Evolutionary conservation across 2,888 invertebrate genomes (phyloP), one percentile per base, ranked within the genome.

Genomic region (Phymatocera aterrima): DNA sequence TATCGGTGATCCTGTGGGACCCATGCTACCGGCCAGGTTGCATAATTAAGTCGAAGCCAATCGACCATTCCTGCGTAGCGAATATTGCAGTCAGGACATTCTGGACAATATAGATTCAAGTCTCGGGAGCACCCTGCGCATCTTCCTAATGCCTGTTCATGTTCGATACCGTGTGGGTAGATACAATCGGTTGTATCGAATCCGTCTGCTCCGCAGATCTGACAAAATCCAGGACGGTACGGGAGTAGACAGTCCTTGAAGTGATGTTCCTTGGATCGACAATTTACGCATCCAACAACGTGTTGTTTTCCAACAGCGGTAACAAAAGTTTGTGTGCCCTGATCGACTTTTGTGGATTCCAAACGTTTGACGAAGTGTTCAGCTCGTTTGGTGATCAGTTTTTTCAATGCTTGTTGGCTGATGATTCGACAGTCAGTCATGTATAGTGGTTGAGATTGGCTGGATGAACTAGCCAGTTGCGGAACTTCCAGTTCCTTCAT

Each of bases 161-260:
- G 77, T 6, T 80, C 80, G 1, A 80, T 31, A 8, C 79, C 78
- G 21, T 78, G 80, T 0, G 80, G 80, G 21, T 78, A 80, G 0
- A 78, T 78, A 10, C 79, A 80, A 5, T 80, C 80, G 0, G 10
- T 48, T 0, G 34, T 31, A 34, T 80, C 78, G 3, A 60, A 75
- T 0, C 24, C 57, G 21, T 77, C 43, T 6, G 77, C 80, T 6
- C 70, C 78, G 28, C 79, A 79, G 12, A 79, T 54, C 28, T 28
- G 31, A 28, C 72, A 72, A 1, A 72, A 72, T 21, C 31, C 81
- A 0, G 79, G 81, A 10, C 77, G 48, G 21, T 68, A 80, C 1
- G 78, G 80, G 1, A 79, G n/a, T 0, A 10, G 3, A 24, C 79
- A 79, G 10, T 75, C 75, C 6, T 48, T 61, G 21, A 64, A 78